A percentile compares a stretch with the other conserved stretches of the same genome.
Evolutionary conservation across 2,888 invertebrate species (phyloP).

Genomic region (Trissolcus brochymenae): DNA sequence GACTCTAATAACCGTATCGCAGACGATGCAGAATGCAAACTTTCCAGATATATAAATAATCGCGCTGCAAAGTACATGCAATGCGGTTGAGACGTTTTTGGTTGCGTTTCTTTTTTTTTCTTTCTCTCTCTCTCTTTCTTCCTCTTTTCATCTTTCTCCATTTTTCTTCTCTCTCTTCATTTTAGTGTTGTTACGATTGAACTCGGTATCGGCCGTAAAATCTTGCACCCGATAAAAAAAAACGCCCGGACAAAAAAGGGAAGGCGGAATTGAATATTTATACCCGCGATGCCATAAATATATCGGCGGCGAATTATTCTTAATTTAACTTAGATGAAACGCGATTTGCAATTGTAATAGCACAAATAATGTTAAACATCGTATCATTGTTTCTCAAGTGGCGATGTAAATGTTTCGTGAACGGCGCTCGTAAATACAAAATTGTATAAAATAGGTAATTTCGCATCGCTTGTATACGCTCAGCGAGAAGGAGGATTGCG

Average conservation of each 20-base stretch:
- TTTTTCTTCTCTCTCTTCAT: not conserved
- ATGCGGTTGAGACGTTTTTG: slow-evolving; percentile 34
- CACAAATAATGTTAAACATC: slow-evolving; percentile 51
- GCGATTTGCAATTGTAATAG: slow-evolving; percentile 55
- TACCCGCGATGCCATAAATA: slow-evolving; percentile 52
- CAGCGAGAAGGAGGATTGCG: slow-evolving; percentile 48
- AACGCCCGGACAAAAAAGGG: slow-evolving; percentile 16
- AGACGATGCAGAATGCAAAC: slow-evolving; percentile 35
- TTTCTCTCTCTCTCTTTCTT: slow-evolving; percentile 4
- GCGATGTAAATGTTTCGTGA: slow-evolving; percentile 58
- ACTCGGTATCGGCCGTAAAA: slow-evolving; percentile 44
- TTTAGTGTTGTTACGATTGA: slow-evolving; percentile 30
- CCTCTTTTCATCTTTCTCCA: not conserved
- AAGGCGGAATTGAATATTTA: slow-evolving; percentile 52
- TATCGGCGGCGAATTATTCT: slow-evolving; percentile 50
- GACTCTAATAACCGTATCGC: slow-evolving; percentile 41
- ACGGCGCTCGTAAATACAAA: slow-evolving; percentile 57
- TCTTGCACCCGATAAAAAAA: slow-evolving; percentile 28
- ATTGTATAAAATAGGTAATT: slow-evolving; percentile 58
- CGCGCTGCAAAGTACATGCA: slow-evolving; percentile 37
- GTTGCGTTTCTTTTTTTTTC: slow-evolving; percentile 2
- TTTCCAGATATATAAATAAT: slow-evolving; percentile 47
- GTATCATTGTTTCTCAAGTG: slow-evolving; percentile 54
- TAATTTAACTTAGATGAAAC: slow-evolving; percentile 49
- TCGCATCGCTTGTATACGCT: slow-evolving; percentile 42